Evolutionary conservation across 2,113 vertebrate species (phyloP), one percentile per base, ranked within the genome.

Genomic region (Xenopus laevis): DNA sequence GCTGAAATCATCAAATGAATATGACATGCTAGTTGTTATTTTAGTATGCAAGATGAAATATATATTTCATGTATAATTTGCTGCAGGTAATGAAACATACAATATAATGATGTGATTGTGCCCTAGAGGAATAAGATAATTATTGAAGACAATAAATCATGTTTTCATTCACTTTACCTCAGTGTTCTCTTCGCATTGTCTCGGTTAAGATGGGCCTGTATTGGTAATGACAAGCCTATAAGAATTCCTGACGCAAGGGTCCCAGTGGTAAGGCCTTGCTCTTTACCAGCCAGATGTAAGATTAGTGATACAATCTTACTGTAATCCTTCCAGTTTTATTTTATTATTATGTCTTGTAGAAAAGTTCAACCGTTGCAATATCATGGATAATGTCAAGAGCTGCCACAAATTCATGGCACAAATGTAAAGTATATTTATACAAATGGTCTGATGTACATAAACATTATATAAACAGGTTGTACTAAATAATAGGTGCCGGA

Each of bases 91-190:
- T 90, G 89, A 87, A 87, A 92, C 86, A 81, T 86, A 86, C 86
- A 87, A 88, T 91, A 89, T 91, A 92, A 90, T 84, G 57, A 89
- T 8, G 83, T 90, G 88, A 83, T 83, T 86, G 83, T 79, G 79
- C 87, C 85, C 83, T 69, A 78, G 85, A 90, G 87, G 85, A 89
- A 85, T 82, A 79, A 83, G 81, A 81, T 87, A 88, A 85, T 92
- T 91, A 92, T 89, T 90, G 88, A 90, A 86, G 80, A 86, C 81
- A 81, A 74, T 91, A 92, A 91, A 92, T 91, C 86, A 86, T 83
- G 8, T 46, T 58, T 58, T 58, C 20, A 57, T 78, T 69, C 72
- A 82, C 60, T 81, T 75, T 67, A 55, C 65, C 50, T 77, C 77
- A 65, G 44, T 81, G 72, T 71, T 77, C 82, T 77, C 84, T 84